Percentiles rank a stretch among this genome's conserved stretches.
Conservation (phyloP, 2,113 vertebrate genomes). For the Turnix velox region DNA sequence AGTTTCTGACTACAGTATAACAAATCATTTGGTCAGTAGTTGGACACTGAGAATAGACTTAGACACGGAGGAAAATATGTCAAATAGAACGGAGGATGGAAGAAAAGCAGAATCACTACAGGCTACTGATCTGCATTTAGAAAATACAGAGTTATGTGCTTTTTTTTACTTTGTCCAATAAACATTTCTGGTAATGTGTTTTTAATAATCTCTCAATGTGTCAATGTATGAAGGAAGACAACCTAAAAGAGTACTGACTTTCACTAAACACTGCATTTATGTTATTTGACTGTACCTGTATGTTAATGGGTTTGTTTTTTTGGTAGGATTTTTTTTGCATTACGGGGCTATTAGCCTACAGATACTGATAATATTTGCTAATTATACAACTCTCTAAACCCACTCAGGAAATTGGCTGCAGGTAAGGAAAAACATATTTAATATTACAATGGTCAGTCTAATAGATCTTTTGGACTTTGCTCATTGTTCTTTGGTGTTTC, state of each 20-base stretch:
- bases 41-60: neutral
- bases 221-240: neutral
- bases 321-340: neutral
- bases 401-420: neutral
- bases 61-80: neutral
- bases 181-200: neutral
- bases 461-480: neutral
- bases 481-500: neutral
- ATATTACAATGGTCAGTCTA: neutral
- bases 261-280: slow-evolving; percentile 30
- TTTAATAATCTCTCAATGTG: neutral
- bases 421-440: neutral
- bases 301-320: neutral
- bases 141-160: neutral
- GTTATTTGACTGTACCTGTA: slow-evolving; percentile 12
- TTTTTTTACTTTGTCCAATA: neutral
- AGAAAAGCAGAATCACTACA: neutral
- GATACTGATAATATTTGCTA: neutral
- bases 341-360: neutral
- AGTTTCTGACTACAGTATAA: neutral
- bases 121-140: neutral
- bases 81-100: neutral
- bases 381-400: neutral
- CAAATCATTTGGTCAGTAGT: neutral
- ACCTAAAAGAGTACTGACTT: slow-evolving; percentile 4